Percentiles rank a stretch among this genome's conserved stretches.
These are phyloP conservation scores for Tetramorium alpestre DNA, from an alignment of 1,140 invertebrate species.

Conservation along the genomic window DNA sequence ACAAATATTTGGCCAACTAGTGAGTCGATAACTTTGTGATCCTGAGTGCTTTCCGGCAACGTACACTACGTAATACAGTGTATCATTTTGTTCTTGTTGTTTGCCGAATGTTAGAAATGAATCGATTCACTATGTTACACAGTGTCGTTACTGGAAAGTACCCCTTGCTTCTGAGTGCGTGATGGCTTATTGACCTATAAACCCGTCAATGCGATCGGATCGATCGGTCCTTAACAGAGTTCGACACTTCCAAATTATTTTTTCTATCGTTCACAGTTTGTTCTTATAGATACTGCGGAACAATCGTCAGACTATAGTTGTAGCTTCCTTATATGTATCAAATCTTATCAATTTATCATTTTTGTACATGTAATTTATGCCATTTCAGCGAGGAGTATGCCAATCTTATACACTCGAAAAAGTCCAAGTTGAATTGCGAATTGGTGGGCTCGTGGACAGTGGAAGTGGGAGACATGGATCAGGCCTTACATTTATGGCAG, in stretches of 20 bases:
- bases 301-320: background rate
- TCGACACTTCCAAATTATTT: background rate
- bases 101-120: too few relatives aligned
- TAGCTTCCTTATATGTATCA: background rate
- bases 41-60: background rate
- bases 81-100: too few relatives aligned
- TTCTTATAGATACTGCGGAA: too few relatives aligned
- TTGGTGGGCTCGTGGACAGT: slow-evolving; percentile 95
- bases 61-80: too few relatives aligned
- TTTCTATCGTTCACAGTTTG: background rate
- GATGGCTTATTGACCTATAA: slow-evolving; percentile 13
- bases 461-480: slow-evolving; percentile 98
- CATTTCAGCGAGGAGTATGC: slow-evolving; percentile 92
- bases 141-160: too few relatives aligned
- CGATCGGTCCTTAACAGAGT: background rate
- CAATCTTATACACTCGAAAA: slow-evolving; percentile 91
- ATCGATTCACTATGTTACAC: too few relatives aligned
- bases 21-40: slow-evolving; percentile 87
- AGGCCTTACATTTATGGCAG: slow-evolving; percentile 97
- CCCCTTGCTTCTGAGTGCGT: background rate
- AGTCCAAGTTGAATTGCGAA: slow-evolving; percentile 90
- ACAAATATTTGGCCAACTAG: slow-evolving; percentile 96
- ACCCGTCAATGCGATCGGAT: background rate
- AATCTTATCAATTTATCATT: background rate
- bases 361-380: background rate